Conservation (phyloP, 2,113 vertebrate species). For the Elaphurus davidianus region DNA sequence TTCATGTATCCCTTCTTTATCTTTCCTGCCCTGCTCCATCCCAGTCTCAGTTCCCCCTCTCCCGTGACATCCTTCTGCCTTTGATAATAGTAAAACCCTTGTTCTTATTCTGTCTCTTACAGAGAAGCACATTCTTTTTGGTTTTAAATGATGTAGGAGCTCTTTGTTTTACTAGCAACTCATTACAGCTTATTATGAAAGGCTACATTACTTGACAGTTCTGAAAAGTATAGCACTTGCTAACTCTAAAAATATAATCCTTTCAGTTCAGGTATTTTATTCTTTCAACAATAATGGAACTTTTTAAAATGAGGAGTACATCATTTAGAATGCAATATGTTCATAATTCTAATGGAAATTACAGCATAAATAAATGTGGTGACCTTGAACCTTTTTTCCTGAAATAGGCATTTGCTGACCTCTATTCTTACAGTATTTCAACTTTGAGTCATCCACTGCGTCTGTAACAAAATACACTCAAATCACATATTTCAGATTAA, state of each 20-base stretch:
- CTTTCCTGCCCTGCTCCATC: neutral
- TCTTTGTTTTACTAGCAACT: slow-evolving; percentile 48
- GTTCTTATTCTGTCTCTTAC: slow-evolving; percentile 24
- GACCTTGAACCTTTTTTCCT: slow-evolving; percentile 26
- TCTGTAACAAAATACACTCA: slow-evolving; percentile 24
- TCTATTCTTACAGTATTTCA: neutral
- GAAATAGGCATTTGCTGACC: neutral
- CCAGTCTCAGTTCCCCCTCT: neutral
- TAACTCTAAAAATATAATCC: slow-evolving; percentile 8
- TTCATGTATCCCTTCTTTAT: neutral
- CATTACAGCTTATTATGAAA: slow-evolving; percentile 59
- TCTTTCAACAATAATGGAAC: neutral
- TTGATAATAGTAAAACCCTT: slow-evolving; percentile 32
- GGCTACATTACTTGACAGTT: slow-evolving; percentile 10
- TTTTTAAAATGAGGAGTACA: neutral
- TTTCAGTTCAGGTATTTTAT: slow-evolving; percentile 10
- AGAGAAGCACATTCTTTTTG: slow-evolving; percentile 49
- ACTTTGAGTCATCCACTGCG: slow-evolving; percentile 18
- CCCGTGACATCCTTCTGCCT: neutral
- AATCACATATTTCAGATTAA: neutral
- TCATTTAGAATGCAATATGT: neutral
- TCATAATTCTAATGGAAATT: slow-evolving; percentile 46
- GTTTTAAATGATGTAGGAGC: slow-evolving; percentile 48
- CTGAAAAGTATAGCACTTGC: neutral
- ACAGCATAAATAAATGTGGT: slow-evolving; percentile 25